A percentile compares a stretch with the other conserved stretches of the same genome.
Conservation (phyloP, 2,113 vertebrate genomes). For the Egretta garzetta region DNA sequence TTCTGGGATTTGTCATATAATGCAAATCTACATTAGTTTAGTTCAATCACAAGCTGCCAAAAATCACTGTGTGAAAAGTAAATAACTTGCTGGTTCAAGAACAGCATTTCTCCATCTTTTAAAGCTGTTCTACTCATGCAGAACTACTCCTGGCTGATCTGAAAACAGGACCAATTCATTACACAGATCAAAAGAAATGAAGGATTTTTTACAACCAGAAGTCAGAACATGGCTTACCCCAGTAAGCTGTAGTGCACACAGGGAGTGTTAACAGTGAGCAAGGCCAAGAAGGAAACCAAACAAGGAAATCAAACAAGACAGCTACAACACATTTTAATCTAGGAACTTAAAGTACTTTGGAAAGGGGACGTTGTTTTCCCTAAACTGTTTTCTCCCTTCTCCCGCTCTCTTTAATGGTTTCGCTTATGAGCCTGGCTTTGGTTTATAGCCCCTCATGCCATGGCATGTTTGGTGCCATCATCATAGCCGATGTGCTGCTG, state of each 20-base stretch:
- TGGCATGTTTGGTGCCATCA: neutral
- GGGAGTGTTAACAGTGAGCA: neutral
- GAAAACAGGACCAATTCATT: neutral
- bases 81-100: neutral
- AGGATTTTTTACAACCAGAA: neutral
- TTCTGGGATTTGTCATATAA: neutral
- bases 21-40: conserved; percentile 20
- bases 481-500: neutral
- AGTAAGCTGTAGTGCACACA: neutral
- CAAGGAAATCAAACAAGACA: neutral
- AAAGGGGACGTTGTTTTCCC: neutral
- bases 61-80: conserved; percentile 9
- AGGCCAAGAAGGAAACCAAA: neutral
- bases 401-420: neutral
- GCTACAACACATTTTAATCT: neutral
- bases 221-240: neutral
- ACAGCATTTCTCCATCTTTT: neutral
- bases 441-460: neutral
- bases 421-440: neutral
- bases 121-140: neutral
- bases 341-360: neutral
- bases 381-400: neutral
- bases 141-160: neutral
- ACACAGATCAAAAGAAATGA: conserved; percentile 26
- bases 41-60: conserved; percentile 13